Evolutionary conservation across 1,140 invertebrate genomes (phyloP).

Genomic region (Solenopsis fugax): DNA sequence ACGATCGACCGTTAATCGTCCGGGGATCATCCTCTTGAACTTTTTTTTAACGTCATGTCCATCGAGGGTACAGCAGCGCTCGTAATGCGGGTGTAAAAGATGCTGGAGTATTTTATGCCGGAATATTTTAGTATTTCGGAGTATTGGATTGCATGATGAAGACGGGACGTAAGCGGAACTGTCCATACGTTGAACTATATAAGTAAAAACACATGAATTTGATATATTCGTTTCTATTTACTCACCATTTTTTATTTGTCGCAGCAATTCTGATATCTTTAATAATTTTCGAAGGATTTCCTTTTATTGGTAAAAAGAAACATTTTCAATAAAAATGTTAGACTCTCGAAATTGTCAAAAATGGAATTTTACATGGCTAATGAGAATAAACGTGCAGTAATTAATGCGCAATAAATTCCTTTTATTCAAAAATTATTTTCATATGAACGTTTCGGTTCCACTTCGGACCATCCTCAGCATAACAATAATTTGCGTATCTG

Average conservation of each 20-base stretch:
- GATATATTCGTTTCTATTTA: not conserved
- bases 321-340: too few relatives aligned
- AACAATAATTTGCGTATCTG: too few relatives aligned
- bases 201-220: not conserved
- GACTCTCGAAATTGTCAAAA: too few relatives aligned
- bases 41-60: not conserved
- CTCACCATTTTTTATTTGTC: not conserved
- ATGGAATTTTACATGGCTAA: too few relatives aligned
- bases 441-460: too few relatives aligned
- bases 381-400: too few relatives aligned
- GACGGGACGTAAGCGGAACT: not conserved
- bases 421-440: too few relatives aligned
- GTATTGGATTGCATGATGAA: not conserved
- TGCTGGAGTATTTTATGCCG: not conserved
- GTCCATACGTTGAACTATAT: not conserved
- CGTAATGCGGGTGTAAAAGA: slow-evolving; percentile 21
- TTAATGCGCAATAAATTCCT: too few relatives aligned
- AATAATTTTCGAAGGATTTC: not conserved
- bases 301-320: not conserved
- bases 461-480: too few relatives aligned
- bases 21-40: slow-evolving; percentile 30
- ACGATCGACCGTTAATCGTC: slow-evolving; percentile 46
- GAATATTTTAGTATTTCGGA: not conserved
- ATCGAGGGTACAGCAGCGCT: not conserved
- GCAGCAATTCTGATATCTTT: not conserved